Conservation (phyloP, 2,113 vertebrate species). For the Papio anubis region DNA sequence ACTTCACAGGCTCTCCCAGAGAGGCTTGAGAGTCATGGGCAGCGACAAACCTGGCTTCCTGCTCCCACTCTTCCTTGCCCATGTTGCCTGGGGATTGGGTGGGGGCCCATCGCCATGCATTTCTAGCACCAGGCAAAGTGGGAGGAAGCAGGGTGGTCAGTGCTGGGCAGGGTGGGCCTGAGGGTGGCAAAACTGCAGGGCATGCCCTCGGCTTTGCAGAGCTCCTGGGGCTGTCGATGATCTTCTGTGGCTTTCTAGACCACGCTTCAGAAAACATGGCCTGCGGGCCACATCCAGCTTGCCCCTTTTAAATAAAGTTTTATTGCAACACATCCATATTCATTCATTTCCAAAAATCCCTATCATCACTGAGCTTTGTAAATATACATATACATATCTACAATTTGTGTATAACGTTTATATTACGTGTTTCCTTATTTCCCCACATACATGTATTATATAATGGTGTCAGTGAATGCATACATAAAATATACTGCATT, state of each 20-base stretch:
- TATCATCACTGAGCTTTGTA: background rate
- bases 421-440: background rate
- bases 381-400: too few species aligned
- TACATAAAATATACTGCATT: background rate
- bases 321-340: background rate
- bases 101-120: background rate
- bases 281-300: background rate
- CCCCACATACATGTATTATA: background rate
- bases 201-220: too few species aligned
- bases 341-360: background rate
- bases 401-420: background rate
- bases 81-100: background rate
- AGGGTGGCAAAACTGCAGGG: background rate
- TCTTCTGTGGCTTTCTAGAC: background rate
- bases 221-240: background rate
- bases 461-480: background rate
- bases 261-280: fast-evolving
- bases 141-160: background rate
- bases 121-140: background rate
- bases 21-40: background rate
- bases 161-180: background rate
- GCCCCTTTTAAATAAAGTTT: background rate
- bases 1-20: background rate
- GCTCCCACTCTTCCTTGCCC: background rate
- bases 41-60: background rate